A percentile compares a stretch with the other conserved stretches of the same genome.
phyloP scores from a whole-genome alignment of 2,797 vertebrate species.

The Parotocinclus haroldoi region DNA sequence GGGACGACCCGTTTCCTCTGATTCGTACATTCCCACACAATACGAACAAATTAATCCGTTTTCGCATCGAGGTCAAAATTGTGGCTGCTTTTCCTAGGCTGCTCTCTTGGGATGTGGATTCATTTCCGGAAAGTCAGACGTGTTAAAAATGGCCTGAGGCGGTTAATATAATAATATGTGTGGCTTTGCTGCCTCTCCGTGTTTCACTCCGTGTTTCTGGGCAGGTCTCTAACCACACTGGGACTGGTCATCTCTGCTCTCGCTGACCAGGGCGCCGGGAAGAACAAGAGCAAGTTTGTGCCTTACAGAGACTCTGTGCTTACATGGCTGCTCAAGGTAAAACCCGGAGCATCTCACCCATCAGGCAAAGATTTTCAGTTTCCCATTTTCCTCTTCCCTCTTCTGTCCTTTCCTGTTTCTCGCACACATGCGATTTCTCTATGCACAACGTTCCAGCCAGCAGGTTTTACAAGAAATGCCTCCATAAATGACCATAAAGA shows the following conservation, averaged over 20 bases:
- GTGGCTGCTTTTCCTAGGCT: not conserved
- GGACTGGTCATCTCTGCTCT: constrained; percentile 76
- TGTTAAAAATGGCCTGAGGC: too few relatives aligned
- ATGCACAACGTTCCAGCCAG: too few relatives aligned
- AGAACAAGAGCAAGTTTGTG: constrained; percentile 86
- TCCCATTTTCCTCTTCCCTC: constrained; percentile 1
- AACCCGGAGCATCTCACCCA: constrained; percentile 10
- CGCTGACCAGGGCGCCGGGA: constrained; percentile 79
- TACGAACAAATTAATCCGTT: too few relatives aligned
- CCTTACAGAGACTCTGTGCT: constrained; percentile 90
- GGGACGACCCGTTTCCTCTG: too few relatives aligned
- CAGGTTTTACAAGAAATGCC: too few relatives aligned
- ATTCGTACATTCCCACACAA: too few relatives aligned
- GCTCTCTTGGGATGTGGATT: constrained; percentile 13
- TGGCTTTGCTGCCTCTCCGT: not conserved
- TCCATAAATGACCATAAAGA: too few relatives aligned
- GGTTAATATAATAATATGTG: not conserved
- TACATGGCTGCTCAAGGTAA: constrained; percentile 87
- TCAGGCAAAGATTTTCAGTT: constrained; percentile 25
- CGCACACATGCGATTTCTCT: not conserved
- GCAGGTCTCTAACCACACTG: constrained; percentile 75
- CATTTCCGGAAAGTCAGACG: constrained; percentile 3
- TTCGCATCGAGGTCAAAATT: too few relatives aligned
- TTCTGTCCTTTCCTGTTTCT: not conserved
- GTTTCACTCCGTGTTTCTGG: not conserved